Evolutionary conservation across 2,113 vertebrate genomes (phyloP).

Genomic region (Tylochromis polylepis): DNA sequence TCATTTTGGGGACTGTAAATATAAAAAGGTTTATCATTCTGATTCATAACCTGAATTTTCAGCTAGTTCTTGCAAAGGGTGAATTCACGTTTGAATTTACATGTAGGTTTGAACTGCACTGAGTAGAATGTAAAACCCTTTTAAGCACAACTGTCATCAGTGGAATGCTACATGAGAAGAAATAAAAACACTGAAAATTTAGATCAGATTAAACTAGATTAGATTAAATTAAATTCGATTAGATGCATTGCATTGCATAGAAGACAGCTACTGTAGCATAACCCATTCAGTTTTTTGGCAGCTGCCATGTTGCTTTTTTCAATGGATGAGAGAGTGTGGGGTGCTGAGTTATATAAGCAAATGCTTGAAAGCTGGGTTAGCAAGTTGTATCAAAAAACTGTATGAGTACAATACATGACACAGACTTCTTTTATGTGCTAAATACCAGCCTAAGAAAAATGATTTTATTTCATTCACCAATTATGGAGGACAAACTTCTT

Average conservation of each 20-base stretch:
- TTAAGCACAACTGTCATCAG: not conserved
- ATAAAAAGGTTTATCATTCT: not conserved
- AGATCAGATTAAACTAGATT: not conserved
- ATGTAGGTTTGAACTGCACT: not conserved
- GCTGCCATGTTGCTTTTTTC: not conserved
- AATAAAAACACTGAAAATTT: not conserved
- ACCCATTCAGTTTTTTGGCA: not conserved
- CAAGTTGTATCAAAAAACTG: not conserved
- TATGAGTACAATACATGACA: not conserved
- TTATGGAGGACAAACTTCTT: not conserved
- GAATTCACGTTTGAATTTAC: not conserved
- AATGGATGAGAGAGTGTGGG: not conserved
- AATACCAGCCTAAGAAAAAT: not conserved
- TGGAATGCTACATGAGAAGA: not conserved
- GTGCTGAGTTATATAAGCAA: not conserved
- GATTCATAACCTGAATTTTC: not conserved
- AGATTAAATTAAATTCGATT: not conserved
- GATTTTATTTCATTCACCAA: not conserved
- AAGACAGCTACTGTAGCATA: not conserved
- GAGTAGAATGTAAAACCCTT: not conserved
- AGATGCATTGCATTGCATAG: not conserved
- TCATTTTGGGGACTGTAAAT: not conserved
- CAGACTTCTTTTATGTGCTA: not conserved
- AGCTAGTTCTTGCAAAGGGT: not conserved
- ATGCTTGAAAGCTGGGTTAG: not conserved